Base-by-base conservation (phyloP, 2,888 invertebrate genomes). In the Melangyna quadrimaculata region DNA sequence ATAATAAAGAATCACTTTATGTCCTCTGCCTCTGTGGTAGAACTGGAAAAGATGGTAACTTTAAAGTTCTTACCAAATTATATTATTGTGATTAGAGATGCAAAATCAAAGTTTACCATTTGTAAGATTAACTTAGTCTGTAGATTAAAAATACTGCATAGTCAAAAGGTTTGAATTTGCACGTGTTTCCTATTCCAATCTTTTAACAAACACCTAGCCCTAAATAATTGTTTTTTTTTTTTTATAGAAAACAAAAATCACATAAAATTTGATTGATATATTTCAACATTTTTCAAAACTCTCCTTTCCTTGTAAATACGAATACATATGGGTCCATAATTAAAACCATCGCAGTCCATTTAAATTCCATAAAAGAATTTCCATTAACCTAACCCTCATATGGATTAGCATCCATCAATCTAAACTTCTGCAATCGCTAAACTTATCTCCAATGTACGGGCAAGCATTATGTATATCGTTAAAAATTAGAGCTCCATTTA, bases 401-500 rank as follows among this genome's bases (percentile, higher is more conserved):
- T 51, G 9, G 24, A 51, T 51, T 24, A 51, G 27, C 51, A 51
- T 27, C 51, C 24, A 27, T 51, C 51, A 51, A 51, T 7, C 17
- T 43, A 3, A 51, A 51, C 24, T 40, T 43, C 14, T 53, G 12
- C 72, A 73, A 79, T 73, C 73, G 22, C 24, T 51, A 7, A 51
- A 35, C 22, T 22, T 37, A 79, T 79, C 79, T 73, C 17, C 40
- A 59, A 67, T 73, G 37, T 57, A 43, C 27, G 65, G 48, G n/a
- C 69, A 37, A 45, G 40, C 67, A 78, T 73, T 69, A n/a, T n/a
- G n/a, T n/a, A n/a, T n/a, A 61, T 48, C 61, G 43, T 72, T 81
- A 59, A 75, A 78, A 78, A 82, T 73, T 78, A 78, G 82, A 82
- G 69, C 78, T 73, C 78, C 78, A 83, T 73, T 69, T 43, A 48